Percentiles rank a stretch among this genome's conserved stretches.
Evolutionary conservation across 2,888 invertebrate genomes (phyloP).

Genomic region (Proisotoma minuta): DNA sequence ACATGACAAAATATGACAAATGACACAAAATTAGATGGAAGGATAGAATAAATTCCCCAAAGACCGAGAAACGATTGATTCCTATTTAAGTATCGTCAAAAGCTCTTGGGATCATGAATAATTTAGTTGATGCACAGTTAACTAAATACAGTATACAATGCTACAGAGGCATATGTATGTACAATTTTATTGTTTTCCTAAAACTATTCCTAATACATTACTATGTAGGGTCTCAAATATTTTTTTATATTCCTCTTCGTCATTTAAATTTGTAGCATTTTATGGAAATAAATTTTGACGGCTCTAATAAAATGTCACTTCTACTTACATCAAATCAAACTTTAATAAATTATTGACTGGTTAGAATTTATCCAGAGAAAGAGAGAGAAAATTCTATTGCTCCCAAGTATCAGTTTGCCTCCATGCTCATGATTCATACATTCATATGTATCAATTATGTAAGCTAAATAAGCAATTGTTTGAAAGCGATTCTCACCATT

Average conservation of each 20-base stretch:
- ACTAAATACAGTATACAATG: background rate
- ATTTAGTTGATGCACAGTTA: constrained; percentile 37
- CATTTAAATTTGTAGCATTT: background rate
- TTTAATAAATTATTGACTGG: too few species aligned
- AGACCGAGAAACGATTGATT: constrained; percentile 47
- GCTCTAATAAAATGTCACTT: constrained; percentile 1
- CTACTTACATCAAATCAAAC: too few species aligned
- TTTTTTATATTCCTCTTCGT: background rate
- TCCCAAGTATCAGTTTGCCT: too few species aligned
- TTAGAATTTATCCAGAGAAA: too few species aligned
- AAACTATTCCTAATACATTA: background rate
- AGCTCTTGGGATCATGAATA: constrained; percentile 47
- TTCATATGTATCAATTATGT: too few species aligned
- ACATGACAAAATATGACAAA: constrained; percentile 43
- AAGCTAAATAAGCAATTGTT: background rate
- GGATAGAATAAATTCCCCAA: constrained; percentile 30
- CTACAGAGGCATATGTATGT: background rate
- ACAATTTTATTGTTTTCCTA: background rate
- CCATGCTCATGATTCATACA: too few species aligned
- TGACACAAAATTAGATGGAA: constrained; percentile 32
- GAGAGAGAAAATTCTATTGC: too few species aligned
- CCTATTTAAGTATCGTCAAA: constrained; percentile 47
- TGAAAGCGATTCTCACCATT: constrained; percentile 39
- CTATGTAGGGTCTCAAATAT: background rate
- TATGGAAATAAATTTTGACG: background rate